Base-by-base conservation (phyloP, 1,140 invertebrate genomes). In the Pectinophora gossypiella region DNA sequence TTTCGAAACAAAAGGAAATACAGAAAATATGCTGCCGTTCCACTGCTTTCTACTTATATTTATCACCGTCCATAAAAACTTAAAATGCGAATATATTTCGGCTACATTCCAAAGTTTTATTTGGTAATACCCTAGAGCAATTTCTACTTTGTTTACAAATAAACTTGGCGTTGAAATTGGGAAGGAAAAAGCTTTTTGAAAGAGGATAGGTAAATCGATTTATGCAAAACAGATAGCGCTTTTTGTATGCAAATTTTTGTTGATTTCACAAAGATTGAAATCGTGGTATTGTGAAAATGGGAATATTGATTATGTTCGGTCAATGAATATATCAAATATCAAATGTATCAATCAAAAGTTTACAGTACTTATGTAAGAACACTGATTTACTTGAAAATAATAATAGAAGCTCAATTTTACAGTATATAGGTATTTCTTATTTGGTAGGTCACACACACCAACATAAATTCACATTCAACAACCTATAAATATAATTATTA, bases 171-270 rank as follows among this genome's bases (percentile, higher is more conserved):
- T 78, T 68, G 72, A 76, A 80, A 74, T 76, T 72, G 69, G 68
- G 68, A 80, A 75, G 67, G 72, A 77, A 79, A 79, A 79, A 73
- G 61, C 67, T 73, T 77, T 76, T 80, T 79, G 74, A 78, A 79
- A 78, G 70, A 78, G 80, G 71, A 81, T 78, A 78, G 75, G 75
- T 75, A 80, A 84, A 84, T 84, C 76, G 80, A 84, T 84, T 81
- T 84, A 84, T 84, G 77, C 76, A 76, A 84, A 84, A 75, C 62
- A 81, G 76, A 80, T 78, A 72, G 71, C 76, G 71, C 80, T 78
- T 84, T 84, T 84, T 84, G 70, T 81, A 84, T 84, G 77, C 68
- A 80, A 84, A 84, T 84, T 78, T 70, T 62, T 74, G 74, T 80
- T 81, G 76, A 84, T 84, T 84, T 84, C 65, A 72, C 64, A 70